Evolutionary conservation across 2,113 vertebrate species (phyloP).

Genomic region (Stigmatopora nigra): DNA sequence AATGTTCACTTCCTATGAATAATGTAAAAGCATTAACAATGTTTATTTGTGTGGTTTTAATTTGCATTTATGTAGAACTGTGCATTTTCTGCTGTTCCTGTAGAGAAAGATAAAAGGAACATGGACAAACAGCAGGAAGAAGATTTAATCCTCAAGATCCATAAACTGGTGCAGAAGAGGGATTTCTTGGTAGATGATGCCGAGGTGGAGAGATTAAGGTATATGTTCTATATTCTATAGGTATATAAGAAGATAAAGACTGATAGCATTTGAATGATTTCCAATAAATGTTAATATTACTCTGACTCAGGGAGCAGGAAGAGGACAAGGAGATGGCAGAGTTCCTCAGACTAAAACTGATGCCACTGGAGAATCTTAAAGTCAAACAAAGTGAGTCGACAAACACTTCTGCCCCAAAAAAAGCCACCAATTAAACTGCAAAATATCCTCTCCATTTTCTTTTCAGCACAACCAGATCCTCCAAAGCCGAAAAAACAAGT

Average conservation of each 20-base stretch:
- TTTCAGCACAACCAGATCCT: constrained; percentile 64
- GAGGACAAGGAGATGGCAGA: constrained; percentile 98
- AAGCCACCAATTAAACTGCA: background rate
- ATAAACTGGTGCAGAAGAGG: constrained; percentile 93
- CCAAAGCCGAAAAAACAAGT: constrained; percentile 79
- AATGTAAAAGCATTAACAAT: background rate
- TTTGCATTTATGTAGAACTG: background rate
- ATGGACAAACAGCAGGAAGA: constrained; percentile 85
- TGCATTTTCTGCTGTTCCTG: background rate
- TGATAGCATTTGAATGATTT: background rate
- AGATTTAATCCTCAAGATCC: constrained; percentile 92
- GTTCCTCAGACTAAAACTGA: constrained; percentile 91
- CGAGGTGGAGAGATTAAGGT: constrained; percentile 94
- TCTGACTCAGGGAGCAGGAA: constrained; percentile 80
- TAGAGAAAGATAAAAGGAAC: constrained; percentile 89
- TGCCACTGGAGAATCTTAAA: constrained; percentile 81
- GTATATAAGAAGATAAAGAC: background rate
- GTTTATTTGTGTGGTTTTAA: background rate
- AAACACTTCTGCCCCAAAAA: background rate
- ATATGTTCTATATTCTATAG: no score
- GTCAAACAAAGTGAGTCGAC: constrained; percentile 77
- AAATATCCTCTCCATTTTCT: background rate
- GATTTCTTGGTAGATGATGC: constrained; percentile 98
- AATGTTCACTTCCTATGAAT: background rate
- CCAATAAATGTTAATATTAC: background rate